Evolutionary conservation across 2,797 vertebrate genomes (phyloP).

Genomic region (Sylvilagus floridanus): DNA sequence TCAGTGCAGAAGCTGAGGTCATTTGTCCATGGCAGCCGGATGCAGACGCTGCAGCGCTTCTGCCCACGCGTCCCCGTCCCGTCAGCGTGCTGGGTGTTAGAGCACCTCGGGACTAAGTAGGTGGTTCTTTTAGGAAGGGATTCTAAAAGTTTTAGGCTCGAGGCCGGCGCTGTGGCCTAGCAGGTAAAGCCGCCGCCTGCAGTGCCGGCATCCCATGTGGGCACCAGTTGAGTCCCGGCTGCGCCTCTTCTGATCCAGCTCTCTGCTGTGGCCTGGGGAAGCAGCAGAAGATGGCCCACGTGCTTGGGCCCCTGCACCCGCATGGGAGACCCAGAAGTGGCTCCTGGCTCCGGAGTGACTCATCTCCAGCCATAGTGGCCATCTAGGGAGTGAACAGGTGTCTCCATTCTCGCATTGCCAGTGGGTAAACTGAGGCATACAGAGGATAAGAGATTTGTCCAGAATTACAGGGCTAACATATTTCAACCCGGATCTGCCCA

Average conservation of each 20-base stretch:
- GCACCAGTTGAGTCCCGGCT: no score
- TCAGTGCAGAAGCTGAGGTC: background rate
- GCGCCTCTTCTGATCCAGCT: no score
- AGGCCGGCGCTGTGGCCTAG: no score
- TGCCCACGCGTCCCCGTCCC: background rate
- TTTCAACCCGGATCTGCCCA: background rate
- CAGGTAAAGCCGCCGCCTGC: no score
- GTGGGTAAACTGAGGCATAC: background rate
- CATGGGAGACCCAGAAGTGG: no score
- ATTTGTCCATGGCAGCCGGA: conserved; percentile 71
- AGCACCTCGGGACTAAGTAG: conserved; percentile 2
- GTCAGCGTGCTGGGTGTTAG: background rate
- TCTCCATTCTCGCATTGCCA: background rate
- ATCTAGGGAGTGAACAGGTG: no score
- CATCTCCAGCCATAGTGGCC: no score
- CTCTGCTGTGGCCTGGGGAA: no score
- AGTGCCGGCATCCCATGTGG: no score
- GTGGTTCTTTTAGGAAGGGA: background rate
- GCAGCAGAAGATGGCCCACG: no score
- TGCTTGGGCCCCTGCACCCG: no score
- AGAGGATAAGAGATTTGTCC: background rate
- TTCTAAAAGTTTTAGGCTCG: background rate
- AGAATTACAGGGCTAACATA: background rate
- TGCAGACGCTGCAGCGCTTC: background rate
- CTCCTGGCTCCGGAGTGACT: no score